Base-by-base conservation (phyloP, 2,888 invertebrate genomes). In the Acrobasis suavella region DNA sequence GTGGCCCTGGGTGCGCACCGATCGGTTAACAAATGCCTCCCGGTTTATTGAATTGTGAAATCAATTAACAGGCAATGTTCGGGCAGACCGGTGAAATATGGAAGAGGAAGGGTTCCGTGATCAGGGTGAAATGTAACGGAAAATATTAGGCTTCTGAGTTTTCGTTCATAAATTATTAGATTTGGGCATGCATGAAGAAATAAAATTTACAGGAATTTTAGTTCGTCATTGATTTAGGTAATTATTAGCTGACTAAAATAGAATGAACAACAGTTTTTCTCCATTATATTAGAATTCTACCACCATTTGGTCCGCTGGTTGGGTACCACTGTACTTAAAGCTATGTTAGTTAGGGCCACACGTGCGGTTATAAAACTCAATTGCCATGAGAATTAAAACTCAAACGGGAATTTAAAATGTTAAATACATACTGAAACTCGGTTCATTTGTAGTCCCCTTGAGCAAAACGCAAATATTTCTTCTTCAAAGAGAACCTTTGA, bases 1-100 rank as follows among this genome's bases (percentile, higher is more conserved):
- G 46, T 46, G 10, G 7, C 46, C 46, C 46, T 46, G 46, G 14
- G 46, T 46, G 42, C 10, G 12, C 42, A 46, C 78, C 80, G 80
- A 82, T 81, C 82, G 79, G 80, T 77, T 83, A 83, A 83, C 79
- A 80, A 79, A 78, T 67, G 71, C 69, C 72, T 67, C 75, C 72
- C 75, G 78, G 73, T 74, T 75, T 72, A 58, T 58, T 58, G 58
- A 58, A 58, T 49, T 58, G 58, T 58, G 32, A 58, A 58, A 58
- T 49, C 71, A 67, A 73, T 72, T 65, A 56, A 42, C 56, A 37
- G 38, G 37, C 55, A 22, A 42, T 42, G 39, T 58, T 46, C n/a
- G 58, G 46, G 17, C 22, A 46, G 10, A 22, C 42, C 46, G 46
- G 16, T 58, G 42, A 58, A 58, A 46, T 56, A 56, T 56, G 46